Conservation (phyloP, 2,113 vertebrate genomes). For the Petroica traversi region DNA sequence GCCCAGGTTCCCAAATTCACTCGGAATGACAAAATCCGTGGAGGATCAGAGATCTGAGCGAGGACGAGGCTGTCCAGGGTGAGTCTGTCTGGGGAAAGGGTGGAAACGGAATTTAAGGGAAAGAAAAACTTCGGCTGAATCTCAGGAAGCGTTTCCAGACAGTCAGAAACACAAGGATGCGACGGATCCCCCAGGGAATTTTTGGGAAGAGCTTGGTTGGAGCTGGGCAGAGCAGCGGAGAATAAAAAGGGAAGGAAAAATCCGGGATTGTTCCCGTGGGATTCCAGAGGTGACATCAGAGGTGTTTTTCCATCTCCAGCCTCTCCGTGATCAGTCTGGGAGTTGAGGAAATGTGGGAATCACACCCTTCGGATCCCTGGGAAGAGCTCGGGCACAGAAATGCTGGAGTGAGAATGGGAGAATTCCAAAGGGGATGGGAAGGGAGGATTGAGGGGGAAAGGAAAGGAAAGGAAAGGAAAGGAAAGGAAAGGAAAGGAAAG, state of each 20-base stretch:
- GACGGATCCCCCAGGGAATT: neutral
- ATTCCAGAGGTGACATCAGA: constrained; percentile 25
- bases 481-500: too few relatives aligned
- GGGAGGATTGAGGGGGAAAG: rapidly evolving
- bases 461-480: too few relatives aligned
- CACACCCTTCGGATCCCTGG: neutral
- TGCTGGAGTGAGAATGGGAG: neutral
- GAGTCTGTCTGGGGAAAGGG: neutral
- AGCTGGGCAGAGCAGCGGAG: neutral
- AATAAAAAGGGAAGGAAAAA: constrained; percentile 10
- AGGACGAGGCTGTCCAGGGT: neutral
- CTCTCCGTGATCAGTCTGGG: neutral
- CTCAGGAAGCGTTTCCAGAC: constrained; percentile 36
- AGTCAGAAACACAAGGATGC: neutral
- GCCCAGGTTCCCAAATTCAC: neutral
- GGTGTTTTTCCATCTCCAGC: constrained; percentile 41
- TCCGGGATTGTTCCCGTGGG: neutral
- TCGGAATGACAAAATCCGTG: neutral
- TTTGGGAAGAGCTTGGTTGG: neutral
- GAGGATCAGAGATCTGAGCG: neutral
- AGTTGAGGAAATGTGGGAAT: neutral
- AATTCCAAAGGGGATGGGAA: neutral
- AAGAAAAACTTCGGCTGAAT: constrained; percentile 25
- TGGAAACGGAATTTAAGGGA: constrained; percentile 12
- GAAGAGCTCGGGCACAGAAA: neutral